Conservation (phyloP, 2,888 invertebrate species). For the Lasioglossum lativentre region DNA sequence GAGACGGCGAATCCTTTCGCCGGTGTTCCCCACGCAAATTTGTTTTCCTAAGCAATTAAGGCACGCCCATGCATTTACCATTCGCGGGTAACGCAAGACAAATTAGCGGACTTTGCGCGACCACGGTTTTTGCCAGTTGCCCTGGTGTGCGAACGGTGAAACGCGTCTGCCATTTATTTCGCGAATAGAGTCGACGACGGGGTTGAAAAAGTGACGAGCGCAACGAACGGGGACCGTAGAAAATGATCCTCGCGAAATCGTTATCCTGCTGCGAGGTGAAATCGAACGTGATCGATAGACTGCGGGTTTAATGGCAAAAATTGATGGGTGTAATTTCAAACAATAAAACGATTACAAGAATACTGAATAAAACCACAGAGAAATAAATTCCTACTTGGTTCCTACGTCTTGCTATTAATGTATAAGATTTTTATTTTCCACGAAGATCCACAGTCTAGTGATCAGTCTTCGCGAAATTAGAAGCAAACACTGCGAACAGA, state of each 20-base stretch:
- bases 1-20: background rate
- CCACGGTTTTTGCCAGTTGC: background rate
- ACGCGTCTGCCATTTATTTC: conserved; percentile 27
- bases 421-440: too few species aligned
- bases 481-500: too few species aligned
- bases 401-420: too few species aligned
- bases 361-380: too few species aligned
- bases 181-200: conserved; percentile 13
- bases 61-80: conserved; percentile 11
- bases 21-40: conserved; percentile 10
- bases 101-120: conserved; percentile 10
- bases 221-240: background rate
- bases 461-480: too few species aligned
- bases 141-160: background rate
- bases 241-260: background rate
- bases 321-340: too few species aligned
- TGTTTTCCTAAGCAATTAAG: conserved; percentile 19
- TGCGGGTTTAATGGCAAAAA: too few species aligned
- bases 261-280: background rate
- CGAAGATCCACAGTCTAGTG: too few species aligned
- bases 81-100: conserved; percentile 17
- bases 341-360: too few species aligned
- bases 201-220: background rate
- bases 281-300: too few species aligned
- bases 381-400: too few species aligned